phyloP scores from a whole-genome alignment of 2,113 vertebrate genomes.

The Sander vitreus region DNA sequence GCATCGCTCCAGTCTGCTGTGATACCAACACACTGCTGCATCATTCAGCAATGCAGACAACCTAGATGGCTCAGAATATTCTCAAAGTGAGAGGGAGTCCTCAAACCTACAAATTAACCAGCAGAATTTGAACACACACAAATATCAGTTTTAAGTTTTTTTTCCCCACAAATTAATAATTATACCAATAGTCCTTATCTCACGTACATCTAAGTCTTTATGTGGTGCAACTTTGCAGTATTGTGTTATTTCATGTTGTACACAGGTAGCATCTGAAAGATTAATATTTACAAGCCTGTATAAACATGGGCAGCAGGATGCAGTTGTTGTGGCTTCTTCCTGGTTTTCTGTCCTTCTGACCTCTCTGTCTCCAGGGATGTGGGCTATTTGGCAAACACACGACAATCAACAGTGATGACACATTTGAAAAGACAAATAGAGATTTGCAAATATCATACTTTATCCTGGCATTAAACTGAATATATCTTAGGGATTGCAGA shows the following conservation, averaged over 20 bases:
- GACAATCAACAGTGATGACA: constrained; percentile 11
- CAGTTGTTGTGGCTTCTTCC: constrained; percentile 3
- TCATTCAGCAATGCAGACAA: constrained; percentile 51
- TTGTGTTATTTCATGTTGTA: constrained; percentile 9
- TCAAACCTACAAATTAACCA: constrained; percentile 57
- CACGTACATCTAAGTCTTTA: background rate
- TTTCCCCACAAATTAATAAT: constrained; percentile 54
- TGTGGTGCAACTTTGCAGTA: background rate
- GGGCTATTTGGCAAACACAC: constrained; percentile 19
- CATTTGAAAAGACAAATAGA: constrained; percentile 28
- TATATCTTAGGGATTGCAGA: background rate
- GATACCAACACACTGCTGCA: constrained; percentile 70
- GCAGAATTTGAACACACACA: constrained; percentile 48
- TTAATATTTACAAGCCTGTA: background rate
- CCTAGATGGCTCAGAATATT: constrained; percentile 49
- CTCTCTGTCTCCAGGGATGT: constrained; percentile 2
- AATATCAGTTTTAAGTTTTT: constrained; percentile 15
- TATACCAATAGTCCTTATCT: background rate
- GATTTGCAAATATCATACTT: constrained; percentile 24
- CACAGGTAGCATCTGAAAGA: constrained; percentile 4
- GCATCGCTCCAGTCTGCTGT: constrained; percentile 58
- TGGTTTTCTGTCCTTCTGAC: constrained; percentile 10
- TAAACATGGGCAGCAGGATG: background rate
- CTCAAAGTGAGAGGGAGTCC: constrained; percentile 61
- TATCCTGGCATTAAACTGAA: background rate